These are phyloP conservation scores for Hypena proboscidalis DNA, from an alignment of 2,888 invertebrate species.

Conservation along the genomic window DNA sequence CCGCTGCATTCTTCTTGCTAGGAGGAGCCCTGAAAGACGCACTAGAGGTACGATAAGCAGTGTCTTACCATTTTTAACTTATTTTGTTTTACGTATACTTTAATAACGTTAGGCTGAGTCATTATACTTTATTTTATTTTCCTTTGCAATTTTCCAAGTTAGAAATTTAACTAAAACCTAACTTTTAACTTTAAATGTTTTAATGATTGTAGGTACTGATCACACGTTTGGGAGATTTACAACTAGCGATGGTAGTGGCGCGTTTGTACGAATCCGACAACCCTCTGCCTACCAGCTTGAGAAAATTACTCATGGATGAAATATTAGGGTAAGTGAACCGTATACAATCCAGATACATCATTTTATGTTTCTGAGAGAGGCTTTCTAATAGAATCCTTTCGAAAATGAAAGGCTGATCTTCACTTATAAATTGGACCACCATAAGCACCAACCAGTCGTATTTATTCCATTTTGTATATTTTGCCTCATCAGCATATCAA, in stretches of 20 bases:
- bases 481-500: too few relatives aligned
- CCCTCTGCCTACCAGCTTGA: constrained; percentile 88
- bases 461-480: background rate
- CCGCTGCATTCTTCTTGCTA: constrained; percentile 98
- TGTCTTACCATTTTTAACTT: background rate
- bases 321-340: constrained; percentile 85
- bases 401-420: too few relatives aligned
- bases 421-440: too few relatives aligned
- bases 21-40: constrained; percentile 98
- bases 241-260: constrained; percentile 97
- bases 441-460: too few relatives aligned
- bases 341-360: background rate
- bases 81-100: constrained; percentile 14
- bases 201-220: constrained; percentile 88
- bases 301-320: constrained; percentile 91
- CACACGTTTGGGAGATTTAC: constrained; percentile 96
- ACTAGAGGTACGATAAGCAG: constrained; percentile 91
- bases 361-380: too few relatives aligned
- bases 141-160: too few relatives aligned
- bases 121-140: too few relatives aligned
- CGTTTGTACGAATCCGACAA: constrained; percentile 95
- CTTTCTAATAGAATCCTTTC: too few relatives aligned
- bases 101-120: too few relatives aligned
- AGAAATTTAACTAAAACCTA: too few relatives aligned
- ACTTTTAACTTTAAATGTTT: constrained; percentile 1